Percentiles rank a stretch among this genome's conserved stretches.
These are phyloP conservation scores for Neodiprion fabricii DNA, from an alignment of 1,140 invertebrate genomes.

Conservation along the genomic window DNA sequence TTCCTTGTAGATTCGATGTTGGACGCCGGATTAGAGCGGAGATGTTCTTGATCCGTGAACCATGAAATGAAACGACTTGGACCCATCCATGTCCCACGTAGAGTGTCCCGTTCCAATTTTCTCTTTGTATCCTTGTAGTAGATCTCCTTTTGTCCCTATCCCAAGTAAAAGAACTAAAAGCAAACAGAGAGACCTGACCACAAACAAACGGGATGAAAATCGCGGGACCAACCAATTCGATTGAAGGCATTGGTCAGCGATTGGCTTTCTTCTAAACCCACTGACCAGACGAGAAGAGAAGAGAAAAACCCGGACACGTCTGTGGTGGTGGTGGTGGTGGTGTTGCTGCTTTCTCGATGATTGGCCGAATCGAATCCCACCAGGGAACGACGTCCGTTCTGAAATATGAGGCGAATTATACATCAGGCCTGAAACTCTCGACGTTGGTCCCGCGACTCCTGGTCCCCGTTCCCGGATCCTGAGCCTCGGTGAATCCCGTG, in stretches of 20 bases:
- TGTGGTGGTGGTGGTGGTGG: too few species aligned
- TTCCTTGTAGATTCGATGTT: too few species aligned
- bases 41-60: constrained; percentile 36
- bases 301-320: too few species aligned
- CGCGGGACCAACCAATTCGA: not conserved
- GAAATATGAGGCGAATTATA: too few species aligned
- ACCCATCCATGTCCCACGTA: constrained; percentile 9
- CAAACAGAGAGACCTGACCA: too few species aligned
- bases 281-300: too few species aligned
- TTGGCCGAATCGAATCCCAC: too few species aligned
- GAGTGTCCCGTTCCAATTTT: not conserved
- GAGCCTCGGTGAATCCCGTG: not conserved
- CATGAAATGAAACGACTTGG: constrained; percentile 40
- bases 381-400: too few species aligned
- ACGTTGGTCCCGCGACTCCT: constrained; percentile 9
- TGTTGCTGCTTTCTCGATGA: too few species aligned
- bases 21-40: constrained; percentile 23
- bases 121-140: too few species aligned
- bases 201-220: not conserved
- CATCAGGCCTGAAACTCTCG: not conserved
- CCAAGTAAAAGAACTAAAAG: too few species aligned
- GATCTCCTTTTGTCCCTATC: not conserved
- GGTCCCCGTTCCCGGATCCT: not conserved
- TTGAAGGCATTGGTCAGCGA: not conserved
- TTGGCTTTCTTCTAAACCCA: not conserved